Conservation (phyloP, 1,140 invertebrate species). For the Brevipalpus yothersi region DNA sequence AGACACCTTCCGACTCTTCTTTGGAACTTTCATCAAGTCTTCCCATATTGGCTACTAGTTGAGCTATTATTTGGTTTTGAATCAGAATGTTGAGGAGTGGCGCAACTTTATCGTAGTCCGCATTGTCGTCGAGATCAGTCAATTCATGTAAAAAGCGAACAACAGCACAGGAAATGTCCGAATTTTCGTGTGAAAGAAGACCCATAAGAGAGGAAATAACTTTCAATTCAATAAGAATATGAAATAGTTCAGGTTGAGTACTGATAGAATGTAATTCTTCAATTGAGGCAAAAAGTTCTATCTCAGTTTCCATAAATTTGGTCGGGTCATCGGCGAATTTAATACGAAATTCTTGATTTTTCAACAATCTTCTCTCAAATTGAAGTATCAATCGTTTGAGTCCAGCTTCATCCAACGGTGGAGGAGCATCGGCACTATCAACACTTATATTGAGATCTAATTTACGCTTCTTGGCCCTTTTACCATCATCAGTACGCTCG, state of each 20-base stretch:
- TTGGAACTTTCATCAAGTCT: slow-evolving; percentile 75
- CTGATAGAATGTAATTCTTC: slow-evolving; percentile 82
- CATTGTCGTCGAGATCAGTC: slow-evolving; percentile 55
- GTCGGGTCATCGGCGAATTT: slow-evolving; percentile 93
- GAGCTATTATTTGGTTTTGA: slow-evolving; percentile 66
- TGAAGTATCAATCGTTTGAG: slow-evolving; percentile 35
- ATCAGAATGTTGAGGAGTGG: slow-evolving; percentile 37
- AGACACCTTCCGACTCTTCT: slow-evolving; percentile 87
- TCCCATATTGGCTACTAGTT: slow-evolving; percentile 75
- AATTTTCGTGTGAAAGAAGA: slow-evolving; percentile 85
- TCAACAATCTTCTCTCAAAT: slow-evolving; percentile 79
- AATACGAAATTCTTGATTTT: slow-evolving; percentile 93
- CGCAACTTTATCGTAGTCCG: slow-evolving; percentile 3
- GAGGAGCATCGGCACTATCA: not conserved
- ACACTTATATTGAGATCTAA: not conserved
- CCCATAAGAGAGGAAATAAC: slow-evolving; percentile 72
- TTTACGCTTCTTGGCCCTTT: not conserved
- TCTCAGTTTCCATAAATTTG: slow-evolving; percentile 97
- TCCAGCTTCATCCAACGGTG: not conserved
- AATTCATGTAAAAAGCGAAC: slow-evolving; percentile 49
- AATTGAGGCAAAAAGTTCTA: slow-evolving; percentile 72
- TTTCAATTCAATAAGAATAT: slow-evolving; percentile 61
- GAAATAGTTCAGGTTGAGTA: slow-evolving; percentile 85
- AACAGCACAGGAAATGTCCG: slow-evolving; percentile 27
- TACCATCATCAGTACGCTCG: too few relatives aligned